A percentile compares a stretch with the other conserved stretches of the same genome.
Evolutionary conservation across 2,113 vertebrate species (phyloP).

Genomic region (Crotalus tigris): DNA sequence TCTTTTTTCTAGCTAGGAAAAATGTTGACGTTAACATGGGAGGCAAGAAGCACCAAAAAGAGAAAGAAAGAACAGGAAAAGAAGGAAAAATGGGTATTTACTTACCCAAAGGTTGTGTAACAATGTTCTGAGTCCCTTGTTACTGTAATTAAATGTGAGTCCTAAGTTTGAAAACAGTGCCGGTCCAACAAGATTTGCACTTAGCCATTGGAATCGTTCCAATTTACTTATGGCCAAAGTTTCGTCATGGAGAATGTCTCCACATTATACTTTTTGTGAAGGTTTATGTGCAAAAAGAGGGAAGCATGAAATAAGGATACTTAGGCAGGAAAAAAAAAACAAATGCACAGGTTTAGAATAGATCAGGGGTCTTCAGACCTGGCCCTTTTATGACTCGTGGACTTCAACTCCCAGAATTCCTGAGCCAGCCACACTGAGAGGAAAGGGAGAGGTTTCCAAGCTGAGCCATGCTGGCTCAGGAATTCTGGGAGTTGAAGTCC

Average conservation of each 20-base stretch:
- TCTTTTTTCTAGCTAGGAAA: not conserved
- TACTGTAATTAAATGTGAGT: not conserved
- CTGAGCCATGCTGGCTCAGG: too few relatives aligned
- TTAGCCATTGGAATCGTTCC: not conserved
- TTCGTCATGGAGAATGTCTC: not conserved
- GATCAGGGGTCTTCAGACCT: too few relatives aligned
- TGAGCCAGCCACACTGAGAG: too few relatives aligned
- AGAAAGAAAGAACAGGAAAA: not conserved
- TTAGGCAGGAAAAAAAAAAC: too few relatives aligned
- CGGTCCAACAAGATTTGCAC: not conserved
- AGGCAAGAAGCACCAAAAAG: not conserved
- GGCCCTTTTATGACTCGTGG: too few relatives aligned
- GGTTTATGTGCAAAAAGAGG: not conserved
- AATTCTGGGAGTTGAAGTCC: too few relatives aligned
- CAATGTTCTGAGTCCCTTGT: not conserved
- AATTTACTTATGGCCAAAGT: not conserved
- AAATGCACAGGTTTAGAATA: too few relatives aligned
- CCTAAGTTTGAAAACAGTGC: not conserved
- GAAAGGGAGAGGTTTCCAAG: too few relatives aligned
- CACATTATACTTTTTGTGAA: not conserved
- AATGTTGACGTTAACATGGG: not conserved
- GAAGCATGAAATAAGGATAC: not conserved
- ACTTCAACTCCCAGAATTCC: too few relatives aligned
- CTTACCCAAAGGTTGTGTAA: not conserved
- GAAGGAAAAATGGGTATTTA: not conserved